phyloP scores from a whole-genome alignment of 2,888 invertebrate species.

The Cataglyphis albicans region DNA sequence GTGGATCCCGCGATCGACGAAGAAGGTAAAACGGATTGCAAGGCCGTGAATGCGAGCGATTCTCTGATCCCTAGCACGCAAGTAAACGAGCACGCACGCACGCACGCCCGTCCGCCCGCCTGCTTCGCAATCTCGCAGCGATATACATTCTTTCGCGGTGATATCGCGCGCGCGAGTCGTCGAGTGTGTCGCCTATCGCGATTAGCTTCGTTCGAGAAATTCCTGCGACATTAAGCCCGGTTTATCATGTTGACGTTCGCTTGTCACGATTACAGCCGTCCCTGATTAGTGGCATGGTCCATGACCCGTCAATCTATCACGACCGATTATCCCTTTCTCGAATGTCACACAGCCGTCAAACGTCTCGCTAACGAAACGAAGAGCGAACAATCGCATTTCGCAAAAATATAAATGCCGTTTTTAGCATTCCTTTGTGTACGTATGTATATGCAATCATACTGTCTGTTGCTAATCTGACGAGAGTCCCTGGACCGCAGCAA shows the following conservation, averaged over 20 bases:
- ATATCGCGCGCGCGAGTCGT: conserved; percentile 60
- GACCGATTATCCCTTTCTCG: conserved; percentile 61
- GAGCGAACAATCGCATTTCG: conserved; percentile 63
- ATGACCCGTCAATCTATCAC: conserved; percentile 71
- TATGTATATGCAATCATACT: conserved; percentile 56
- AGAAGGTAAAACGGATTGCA: conserved; percentile 62
- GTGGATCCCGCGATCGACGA: conserved; percentile 59
- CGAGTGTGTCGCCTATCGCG: conserved; percentile 63
- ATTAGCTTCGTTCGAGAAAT: conserved; percentile 63
- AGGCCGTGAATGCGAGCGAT: neutral
- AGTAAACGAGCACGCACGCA: conserved; percentile 4
- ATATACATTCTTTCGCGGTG: conserved; percentile 67
- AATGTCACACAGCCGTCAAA: conserved; percentile 71
- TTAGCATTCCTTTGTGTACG: conserved; percentile 64
- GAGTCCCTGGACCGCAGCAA: conserved; percentile 35
- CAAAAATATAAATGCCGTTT: conserved; percentile 50
- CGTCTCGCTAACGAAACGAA: conserved; percentile 34
- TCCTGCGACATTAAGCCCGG: conserved; percentile 70
- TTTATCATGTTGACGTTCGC: conserved; percentile 75
- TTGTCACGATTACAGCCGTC: conserved; percentile 43
- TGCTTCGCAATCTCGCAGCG: conserved; percentile 25
- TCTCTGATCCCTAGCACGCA: neutral
- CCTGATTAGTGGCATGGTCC: conserved; percentile 70
- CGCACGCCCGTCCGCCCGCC: neutral
- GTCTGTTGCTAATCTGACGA: conserved; percentile 53